phyloP scores from a whole-genome alignment of 2,113 vertebrate genomes.

The Tautogolabrus adspersus region DNA sequence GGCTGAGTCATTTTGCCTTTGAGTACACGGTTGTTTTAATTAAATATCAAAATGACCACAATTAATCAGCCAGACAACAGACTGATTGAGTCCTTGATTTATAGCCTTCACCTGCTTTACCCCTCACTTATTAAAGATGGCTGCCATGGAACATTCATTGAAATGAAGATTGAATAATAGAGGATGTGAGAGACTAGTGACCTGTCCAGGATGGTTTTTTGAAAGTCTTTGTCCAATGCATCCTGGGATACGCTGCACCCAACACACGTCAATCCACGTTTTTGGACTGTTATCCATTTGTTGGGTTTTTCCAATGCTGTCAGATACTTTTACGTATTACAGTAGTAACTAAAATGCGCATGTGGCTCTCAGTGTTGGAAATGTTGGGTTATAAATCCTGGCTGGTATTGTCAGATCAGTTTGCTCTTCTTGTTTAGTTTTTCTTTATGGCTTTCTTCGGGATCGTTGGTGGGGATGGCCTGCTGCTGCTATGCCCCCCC shows the following conservation, averaged over 20 bases:
- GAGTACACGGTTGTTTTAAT: constrained; percentile 47
- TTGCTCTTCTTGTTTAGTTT: no score
- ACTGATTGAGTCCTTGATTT: constrained; percentile 21
- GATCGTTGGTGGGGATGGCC: no score
- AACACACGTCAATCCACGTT: no score
- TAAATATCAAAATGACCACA: constrained; percentile 47
- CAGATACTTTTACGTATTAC: no score
- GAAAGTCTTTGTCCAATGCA: no score
- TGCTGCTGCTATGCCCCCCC: no score
- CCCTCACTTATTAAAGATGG: constrained; percentile 28
- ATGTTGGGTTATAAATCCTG: no score
- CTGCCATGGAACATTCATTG: constrained; percentile 14
- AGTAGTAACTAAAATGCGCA: background rate
- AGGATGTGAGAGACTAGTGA: background rate
- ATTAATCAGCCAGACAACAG: constrained; percentile 41
- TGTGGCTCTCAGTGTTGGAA: background rate
- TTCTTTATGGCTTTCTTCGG: no score
- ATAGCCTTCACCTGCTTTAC: constrained; percentile 8
- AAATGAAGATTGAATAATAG: constrained; percentile 7
- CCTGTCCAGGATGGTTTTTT: background rate
- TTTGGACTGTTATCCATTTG: no score
- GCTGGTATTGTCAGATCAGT: no score
- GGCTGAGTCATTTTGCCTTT: background rate
- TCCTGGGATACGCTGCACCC: no score
- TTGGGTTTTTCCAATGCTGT: no score